Base-by-base conservation (phyloP, 2,797 vertebrate genomes). In the Alectoris magna region DNA sequence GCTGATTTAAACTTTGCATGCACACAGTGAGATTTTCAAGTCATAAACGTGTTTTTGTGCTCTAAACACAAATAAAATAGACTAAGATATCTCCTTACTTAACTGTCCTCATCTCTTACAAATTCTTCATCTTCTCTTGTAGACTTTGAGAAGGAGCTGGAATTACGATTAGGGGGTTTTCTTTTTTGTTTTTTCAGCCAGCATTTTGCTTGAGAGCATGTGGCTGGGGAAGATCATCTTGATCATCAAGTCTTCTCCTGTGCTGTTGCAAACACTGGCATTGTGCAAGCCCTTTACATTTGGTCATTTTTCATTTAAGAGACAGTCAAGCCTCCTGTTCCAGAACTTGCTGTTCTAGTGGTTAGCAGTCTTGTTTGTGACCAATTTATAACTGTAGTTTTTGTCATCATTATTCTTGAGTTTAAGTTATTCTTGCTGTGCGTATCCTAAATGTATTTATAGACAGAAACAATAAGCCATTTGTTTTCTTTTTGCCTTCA, bases 341-440 rank as follows among this genome's bases (percentile, higher is more conserved):
- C 51, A 91, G 89, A 84, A 59, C 74, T 84, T 84, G 58, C 43
- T 84, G 51, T 91, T 88, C 39, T 56, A 67, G 39, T 73, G 39
- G 39, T 87, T 71, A 38, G 60, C 26, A 76, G 21, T 67, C 68
- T 49, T 88, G 56, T 88, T 91, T 85, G 41, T 81, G 73, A 85
- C 34, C 63, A 63, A 5, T 84, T 94, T 84, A 26, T 73, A 79
- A 26, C 46, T 1, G 6, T 69, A 11, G 1, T 21, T 83, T 94
- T 87, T 84, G 48, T 90, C 63, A 46, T 86, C 9, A 3, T 26
- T 55, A 1, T 55, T 91, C 12, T 56, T 59, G 16, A 75, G 23
- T 75, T 60, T 63, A 24, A 71, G 53, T 39, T 15, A 24, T 81
- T 73, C 59, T 63, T 84, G 10, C 38, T 80, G 4, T 58, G 4